These are phyloP conservation scores for Podarcis cretensis DNA, from an alignment of 2,113 vertebrate species.

Conservation along the genomic window DNA sequence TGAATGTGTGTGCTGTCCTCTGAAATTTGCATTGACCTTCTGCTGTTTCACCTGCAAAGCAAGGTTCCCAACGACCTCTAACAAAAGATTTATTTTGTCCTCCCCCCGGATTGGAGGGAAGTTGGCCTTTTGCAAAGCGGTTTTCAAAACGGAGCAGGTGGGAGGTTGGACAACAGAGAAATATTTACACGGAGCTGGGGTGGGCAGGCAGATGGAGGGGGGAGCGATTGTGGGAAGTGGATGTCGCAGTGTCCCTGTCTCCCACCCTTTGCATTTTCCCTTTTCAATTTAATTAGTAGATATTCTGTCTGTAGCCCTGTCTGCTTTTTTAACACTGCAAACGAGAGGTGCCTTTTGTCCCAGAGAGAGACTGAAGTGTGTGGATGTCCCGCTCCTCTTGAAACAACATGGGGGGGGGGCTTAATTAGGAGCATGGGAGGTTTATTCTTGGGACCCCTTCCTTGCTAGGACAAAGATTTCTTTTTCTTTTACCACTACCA, in stretches of 20 bases:
- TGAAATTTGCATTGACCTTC: not conserved
- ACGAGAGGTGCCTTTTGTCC: not conserved
- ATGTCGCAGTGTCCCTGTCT: not conserved
- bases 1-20: not conserved
- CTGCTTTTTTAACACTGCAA: not conserved
- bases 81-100: not conserved
- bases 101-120: accelerated
- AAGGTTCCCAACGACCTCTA: not conserved
- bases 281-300: constrained; percentile 26
- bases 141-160: too few relatives aligned
- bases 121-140: not conserved
- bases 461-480: constrained; percentile 39
- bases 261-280: constrained; percentile 5
- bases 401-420: not conserved
- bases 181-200: not conserved
- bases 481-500: not conserved
- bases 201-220: not conserved
- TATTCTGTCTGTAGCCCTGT: not conserved
- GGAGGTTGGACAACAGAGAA: not conserved
- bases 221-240: not conserved
- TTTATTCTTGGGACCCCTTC: constrained; percentile 22
- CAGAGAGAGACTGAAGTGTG: not conserved
- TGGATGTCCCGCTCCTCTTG: not conserved
- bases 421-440: constrained; percentile 49
- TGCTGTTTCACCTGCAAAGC: not conserved